Base-by-base conservation (phyloP, 2,113 vertebrate species). In the Megalops atlanticus region DNA sequence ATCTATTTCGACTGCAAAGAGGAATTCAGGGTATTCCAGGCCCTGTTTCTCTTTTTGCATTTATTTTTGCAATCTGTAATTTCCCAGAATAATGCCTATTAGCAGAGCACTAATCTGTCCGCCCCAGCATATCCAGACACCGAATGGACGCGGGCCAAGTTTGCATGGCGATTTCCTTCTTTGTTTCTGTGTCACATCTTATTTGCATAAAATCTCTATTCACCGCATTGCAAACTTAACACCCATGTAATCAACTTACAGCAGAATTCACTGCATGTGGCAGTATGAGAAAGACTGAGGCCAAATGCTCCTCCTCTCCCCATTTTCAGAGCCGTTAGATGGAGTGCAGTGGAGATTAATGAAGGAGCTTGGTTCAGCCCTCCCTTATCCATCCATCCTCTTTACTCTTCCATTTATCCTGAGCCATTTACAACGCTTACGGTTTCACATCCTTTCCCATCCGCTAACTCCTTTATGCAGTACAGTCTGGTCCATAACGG, bases 131-230 rank as follows among this genome's bases (percentile, higher is more conserved):
- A 84, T 86, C 86, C 87, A 70, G 41, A 82, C 45, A 74, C 85
- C 80, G 10, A 2, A 38, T 74, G 73, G 74, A 85, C 82, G 24
- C 54, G 49, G 76, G 76, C 64, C 75, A 76, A 73, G 54, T 27
- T 81, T 83, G 64, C 41, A 24, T 40, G 39, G 74, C 54, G 38
- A 58, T 35, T 33, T 49, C 70, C 35, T 31, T 47, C 83, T 82
- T 89, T 89, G 80, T 90, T 86, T 84, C 81, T 68, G 77, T 71
- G 78, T 85, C 77, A 86, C 58, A 83, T 84, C 71, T 73, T 77
- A 80, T 88, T 91, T 91, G 78, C 86, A 86, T 90, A 88, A 89
- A 87, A 84, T 81, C 84, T 78, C 79, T 82, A 78, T 86, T 86
- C 81, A 80, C 52, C 77, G 35, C 40, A 64, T 49, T 47, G 72